Conservation (phyloP, 2,888 invertebrate genomes). For the Mesodorylaimus sp. region DNA sequence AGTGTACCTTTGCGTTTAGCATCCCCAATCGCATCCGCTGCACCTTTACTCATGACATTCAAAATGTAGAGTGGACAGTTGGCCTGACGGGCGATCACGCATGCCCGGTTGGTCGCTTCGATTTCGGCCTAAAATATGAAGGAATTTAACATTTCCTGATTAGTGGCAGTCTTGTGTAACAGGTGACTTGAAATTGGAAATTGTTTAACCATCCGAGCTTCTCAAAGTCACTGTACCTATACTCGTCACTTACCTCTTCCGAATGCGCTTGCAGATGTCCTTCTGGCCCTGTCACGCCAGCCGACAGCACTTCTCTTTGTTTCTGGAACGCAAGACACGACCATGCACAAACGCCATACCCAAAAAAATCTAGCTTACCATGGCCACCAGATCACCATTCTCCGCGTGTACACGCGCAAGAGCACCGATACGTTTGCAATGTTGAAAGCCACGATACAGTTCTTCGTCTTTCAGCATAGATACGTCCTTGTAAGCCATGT, state of each 20-base stretch:
- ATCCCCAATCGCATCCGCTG: slow-evolving; percentile 55
- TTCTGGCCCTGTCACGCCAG: slow-evolving; percentile 78
- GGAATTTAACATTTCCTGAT: too few relatives aligned
- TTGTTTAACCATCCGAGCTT: too few relatives aligned
- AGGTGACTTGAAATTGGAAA: too few relatives aligned
- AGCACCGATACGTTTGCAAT: slow-evolving; percentile 47
- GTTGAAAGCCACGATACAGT: slow-evolving; percentile 61
- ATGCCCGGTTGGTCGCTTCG: slow-evolving; percentile 85
- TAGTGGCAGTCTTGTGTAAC: too few relatives aligned
- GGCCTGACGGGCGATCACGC: slow-evolving; percentile 62
- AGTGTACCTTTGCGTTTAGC: slow-evolving; percentile 38
- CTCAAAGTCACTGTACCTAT: too few relatives aligned
- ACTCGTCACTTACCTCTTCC: slow-evolving; percentile 65
- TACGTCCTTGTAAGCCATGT: slow-evolving; percentile 80
- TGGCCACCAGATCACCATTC: slow-evolving; percentile 77
- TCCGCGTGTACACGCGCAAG: slow-evolving; percentile 89
- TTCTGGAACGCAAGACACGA: slow-evolving; percentile 46
- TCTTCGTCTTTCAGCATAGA: slow-evolving; percentile 82
- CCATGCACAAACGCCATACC: too few relatives aligned
- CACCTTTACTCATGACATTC: slow-evolving; percentile 73
- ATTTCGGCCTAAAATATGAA: slow-evolving; percentile 52
- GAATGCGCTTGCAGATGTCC: slow-evolving; percentile 80
- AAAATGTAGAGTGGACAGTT: slow-evolving; percentile 75
- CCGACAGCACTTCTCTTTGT: slow-evolving; percentile 57
- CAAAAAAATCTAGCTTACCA: too few relatives aligned